Percentiles rank a stretch among this genome's conserved stretches.
These are phyloP conservation scores for Ganaspis sp. DNA, from an alignment of 1,140 invertebrate genomes.

Conservation along the genomic window DNA sequence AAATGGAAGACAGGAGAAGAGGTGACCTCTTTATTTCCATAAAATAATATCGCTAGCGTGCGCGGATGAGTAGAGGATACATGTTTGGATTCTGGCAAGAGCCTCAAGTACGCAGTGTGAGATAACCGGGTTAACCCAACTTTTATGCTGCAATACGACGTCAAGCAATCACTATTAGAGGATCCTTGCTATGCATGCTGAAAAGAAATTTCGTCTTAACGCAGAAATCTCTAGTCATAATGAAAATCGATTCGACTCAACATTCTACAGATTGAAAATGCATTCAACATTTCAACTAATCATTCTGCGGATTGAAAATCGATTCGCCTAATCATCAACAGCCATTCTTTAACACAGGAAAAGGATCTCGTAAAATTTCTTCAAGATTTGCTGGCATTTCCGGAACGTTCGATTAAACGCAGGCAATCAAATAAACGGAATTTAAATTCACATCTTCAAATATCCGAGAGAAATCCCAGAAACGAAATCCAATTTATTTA, in stretches of 20 bases:
- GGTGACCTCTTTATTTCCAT: constrained; percentile 34
- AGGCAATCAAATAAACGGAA: constrained; percentile 53
- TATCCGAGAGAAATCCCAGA: not conserved
- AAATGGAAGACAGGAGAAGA: constrained; percentile 18
- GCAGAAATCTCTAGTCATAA: too few relatives aligned
- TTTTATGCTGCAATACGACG: constrained; percentile 38
- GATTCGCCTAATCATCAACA: constrained; percentile 38
- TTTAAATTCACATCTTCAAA: constrained; percentile 42
- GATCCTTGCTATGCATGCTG: constrained; percentile 33
- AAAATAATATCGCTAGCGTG: constrained; percentile 22
- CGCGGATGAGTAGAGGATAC: constrained; percentile 32
- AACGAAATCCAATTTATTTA: constrained; percentile 1
- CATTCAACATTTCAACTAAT: too few relatives aligned
- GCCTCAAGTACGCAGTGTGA: constrained; percentile 35
- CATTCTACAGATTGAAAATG: too few relatives aligned
- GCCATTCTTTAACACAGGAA: constrained; percentile 40
- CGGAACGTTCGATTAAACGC: constrained; percentile 49
- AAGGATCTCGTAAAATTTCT: constrained; percentile 35
- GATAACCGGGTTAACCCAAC: constrained; percentile 34
- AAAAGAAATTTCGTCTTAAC: constrained; percentile 45
- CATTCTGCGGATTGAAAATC: constrained; percentile 44
- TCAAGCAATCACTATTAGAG: constrained; percentile 47
- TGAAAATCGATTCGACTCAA: not conserved
- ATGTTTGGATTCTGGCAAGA: constrained; percentile 38
- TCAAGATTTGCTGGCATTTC: constrained; percentile 39